Evolutionary conservation across 2,113 vertebrate genomes (phyloP).

Genomic region (Tetrax tetrax): DNA sequence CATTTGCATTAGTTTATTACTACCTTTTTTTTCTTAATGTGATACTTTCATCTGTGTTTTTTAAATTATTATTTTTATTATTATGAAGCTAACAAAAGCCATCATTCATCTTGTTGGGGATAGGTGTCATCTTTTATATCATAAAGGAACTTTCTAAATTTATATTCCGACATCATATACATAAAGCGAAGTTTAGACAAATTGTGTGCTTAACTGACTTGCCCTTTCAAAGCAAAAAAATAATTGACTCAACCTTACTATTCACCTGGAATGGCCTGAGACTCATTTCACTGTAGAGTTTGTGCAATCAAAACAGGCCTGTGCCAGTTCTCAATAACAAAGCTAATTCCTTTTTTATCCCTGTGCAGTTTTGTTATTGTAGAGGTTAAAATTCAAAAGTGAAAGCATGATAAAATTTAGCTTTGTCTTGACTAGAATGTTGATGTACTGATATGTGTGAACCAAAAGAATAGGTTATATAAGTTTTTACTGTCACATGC

Average conservation of each 20-base stretch:
- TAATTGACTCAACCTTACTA: background rate
- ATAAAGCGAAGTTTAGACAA: background rate
- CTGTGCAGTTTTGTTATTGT: background rate
- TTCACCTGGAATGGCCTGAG: background rate
- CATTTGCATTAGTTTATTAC: background rate
- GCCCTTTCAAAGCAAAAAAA: background rate
- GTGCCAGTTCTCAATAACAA: background rate
- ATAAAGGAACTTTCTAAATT: background rate
- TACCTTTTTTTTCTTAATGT: background rate
- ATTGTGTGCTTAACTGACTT: background rate
- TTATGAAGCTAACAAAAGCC: background rate
- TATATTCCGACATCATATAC: background rate
- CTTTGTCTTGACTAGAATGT: background rate
- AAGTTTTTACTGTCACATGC: background rate
- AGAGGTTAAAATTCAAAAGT: background rate
- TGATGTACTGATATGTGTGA: background rate
- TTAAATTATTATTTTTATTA: background rate
- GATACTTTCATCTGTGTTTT: background rate
- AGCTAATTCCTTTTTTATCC: background rate
- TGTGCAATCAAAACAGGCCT: background rate
- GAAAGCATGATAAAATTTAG: background rate
- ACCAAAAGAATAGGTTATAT: background rate
- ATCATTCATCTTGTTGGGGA: background rate
- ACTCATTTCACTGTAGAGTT: background rate
- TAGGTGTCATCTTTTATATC: background rate